Conservation (phyloP, 2,113 vertebrate genomes). For the Struthidea cinerea region DNA sequence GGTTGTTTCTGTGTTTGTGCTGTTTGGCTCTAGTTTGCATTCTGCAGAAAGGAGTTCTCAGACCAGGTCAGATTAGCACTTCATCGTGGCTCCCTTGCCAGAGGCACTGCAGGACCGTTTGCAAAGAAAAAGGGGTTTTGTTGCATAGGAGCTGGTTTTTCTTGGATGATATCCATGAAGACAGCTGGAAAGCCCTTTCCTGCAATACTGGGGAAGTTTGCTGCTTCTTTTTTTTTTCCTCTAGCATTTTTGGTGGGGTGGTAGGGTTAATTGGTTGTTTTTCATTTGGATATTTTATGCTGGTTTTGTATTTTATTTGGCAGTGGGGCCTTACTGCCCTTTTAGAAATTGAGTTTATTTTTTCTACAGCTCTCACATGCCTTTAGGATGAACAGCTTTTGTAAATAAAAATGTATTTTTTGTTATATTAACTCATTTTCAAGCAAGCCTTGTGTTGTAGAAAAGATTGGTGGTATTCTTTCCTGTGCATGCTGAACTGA, state of each 20-base stretch:
- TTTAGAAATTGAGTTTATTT: conserved; percentile 57
- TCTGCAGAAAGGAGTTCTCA: not conserved
- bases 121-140: not conserved
- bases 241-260: not conserved
- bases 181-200: not conserved
- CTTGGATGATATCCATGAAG: not conserved
- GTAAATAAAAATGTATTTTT: conserved; percentile 59
- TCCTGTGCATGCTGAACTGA: not conserved
- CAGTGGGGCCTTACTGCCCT: conserved; percentile 35
- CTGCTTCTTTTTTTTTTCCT: not conserved
- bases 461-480: conserved; percentile 14
- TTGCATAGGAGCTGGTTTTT: not conserved
- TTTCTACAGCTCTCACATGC: conserved; percentile 15
- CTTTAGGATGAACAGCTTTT: conserved; percentile 53
- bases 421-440: conserved; percentile 56
- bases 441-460: conserved; percentile 1
- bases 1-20: not conserved
- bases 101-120: not conserved
- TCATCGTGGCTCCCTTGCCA: not conserved
- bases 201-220: not conserved
- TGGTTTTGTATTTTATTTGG: conserved; percentile 38
- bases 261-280: conserved; percentile 58
- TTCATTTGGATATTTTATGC: conserved; percentile 30
- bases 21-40: not conserved
- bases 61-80: not conserved